Evolutionary conservation across 2,113 vertebrate species (phyloP).

Genomic region (Lonchura striata): DNA sequence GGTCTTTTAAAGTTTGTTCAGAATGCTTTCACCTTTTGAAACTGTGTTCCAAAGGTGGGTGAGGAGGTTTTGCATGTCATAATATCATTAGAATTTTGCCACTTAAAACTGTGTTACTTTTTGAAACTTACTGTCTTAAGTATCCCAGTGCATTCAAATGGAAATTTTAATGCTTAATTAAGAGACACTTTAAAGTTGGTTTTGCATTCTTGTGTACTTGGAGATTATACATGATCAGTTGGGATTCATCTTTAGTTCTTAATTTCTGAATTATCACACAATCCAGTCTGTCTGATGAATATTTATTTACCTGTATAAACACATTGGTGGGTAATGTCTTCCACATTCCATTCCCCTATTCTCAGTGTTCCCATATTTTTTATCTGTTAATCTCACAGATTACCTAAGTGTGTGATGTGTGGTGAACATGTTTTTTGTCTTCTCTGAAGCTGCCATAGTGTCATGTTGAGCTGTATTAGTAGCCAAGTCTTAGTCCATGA

Average conservation of each 20-base stretch:
- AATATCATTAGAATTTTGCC: not conserved
- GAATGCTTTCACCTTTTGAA: not conserved
- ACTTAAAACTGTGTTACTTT: not conserved
- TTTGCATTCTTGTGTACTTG: not conserved
- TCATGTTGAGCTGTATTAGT: not conserved
- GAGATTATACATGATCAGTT: not conserved
- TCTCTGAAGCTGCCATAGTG: not conserved
- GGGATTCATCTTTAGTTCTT: not conserved
- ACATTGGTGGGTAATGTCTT: not conserved
- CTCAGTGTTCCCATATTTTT: not conserved
- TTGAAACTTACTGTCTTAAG: not conserved
- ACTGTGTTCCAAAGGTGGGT: not conserved
- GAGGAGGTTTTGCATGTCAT: not conserved
- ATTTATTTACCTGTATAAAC: not conserved
- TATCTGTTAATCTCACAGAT: not conserved
- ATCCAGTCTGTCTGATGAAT: not conserved
- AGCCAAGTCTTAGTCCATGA: not conserved
- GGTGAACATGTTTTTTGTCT: not conserved
- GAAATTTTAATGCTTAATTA: not conserved
- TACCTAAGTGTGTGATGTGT: not conserved
- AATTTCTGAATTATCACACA: not conserved
- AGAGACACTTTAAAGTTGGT: not conserved
- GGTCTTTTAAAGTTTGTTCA: not conserved
- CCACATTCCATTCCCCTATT: not conserved
- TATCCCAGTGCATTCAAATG: not conserved